Conservation (phyloP, 2,113 vertebrate genomes). For the Prietella phreatophila region DNA sequence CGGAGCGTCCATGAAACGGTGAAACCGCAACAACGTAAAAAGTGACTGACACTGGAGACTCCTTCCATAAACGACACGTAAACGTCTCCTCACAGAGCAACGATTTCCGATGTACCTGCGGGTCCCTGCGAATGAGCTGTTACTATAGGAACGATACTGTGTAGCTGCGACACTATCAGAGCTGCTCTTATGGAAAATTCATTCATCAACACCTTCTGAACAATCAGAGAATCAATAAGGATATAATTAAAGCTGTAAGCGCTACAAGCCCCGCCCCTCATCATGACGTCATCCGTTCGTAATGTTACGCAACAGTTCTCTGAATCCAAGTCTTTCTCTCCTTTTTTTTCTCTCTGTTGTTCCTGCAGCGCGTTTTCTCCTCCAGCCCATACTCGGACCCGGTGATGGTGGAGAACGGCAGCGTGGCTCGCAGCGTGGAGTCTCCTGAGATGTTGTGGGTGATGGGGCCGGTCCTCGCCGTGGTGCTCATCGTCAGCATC, state of each 20-base stretch:
- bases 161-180: neutral
- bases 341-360: neutral
- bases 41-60: neutral
- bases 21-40: neutral
- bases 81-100: neutral
- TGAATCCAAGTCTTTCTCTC: neutral
- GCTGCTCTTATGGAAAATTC: neutral
- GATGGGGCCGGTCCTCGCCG: constrained; percentile 92
- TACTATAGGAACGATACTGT: neutral
- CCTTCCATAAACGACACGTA: neutral
- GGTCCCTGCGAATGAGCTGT: neutral
- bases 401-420: constrained; percentile 75
- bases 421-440: constrained; percentile 74
- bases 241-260: neutral
- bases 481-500: constrained; percentile 94
- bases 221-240: neutral
- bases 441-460: constrained; percentile 98
- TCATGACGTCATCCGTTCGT: neutral
- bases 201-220: neutral
- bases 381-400: constrained; percentile 94
- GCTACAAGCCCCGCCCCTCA: neutral
- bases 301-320: neutral
- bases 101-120: too few species aligned
- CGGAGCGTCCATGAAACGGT: neutral
- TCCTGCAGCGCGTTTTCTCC: constrained; percentile 85